Evolutionary conservation across 1,140 invertebrate species (phyloP).

Genomic region (Cecropterus lyciades): DNA sequence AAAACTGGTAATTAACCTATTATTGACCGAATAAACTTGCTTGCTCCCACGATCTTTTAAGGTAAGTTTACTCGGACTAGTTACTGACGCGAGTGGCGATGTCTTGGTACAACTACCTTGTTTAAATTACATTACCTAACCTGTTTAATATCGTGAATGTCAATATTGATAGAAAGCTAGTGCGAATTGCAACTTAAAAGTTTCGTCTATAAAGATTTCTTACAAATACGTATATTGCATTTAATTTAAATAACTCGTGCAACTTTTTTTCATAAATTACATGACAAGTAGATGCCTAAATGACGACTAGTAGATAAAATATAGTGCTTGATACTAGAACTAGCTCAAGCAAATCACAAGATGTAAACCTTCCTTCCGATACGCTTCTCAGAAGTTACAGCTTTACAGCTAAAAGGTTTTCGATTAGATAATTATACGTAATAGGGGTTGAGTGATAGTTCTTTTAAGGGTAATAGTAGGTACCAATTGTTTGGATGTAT

Average conservation of each 20-base stretch:
- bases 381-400: conserved; percentile 72
- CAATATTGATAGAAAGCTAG: too few species aligned
- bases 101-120: too few species aligned
- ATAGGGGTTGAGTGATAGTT: conserved; percentile 58
- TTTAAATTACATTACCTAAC: too few species aligned
- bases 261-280: too few species aligned
- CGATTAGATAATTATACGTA: conserved; percentile 80
- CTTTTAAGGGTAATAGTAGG: conserved; percentile 40
- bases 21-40: conserved; percentile 62
- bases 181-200: too few species aligned
- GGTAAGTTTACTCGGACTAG: not conserved
- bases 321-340: conserved; percentile 1
- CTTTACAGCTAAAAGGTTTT: conserved; percentile 80
- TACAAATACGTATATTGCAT: too few species aligned
- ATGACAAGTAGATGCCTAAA: too few species aligned
- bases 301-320: too few species aligned
- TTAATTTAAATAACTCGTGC: too few species aligned
- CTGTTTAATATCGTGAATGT: too few species aligned
- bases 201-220: too few species aligned
- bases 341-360: not conserved
- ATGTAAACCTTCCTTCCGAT: conserved; percentile 38
- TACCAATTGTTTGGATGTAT: conserved; percentile 54
- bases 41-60: conserved; percentile 63
- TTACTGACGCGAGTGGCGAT: not conserved
- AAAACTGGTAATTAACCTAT: conserved; percentile 77